Percentiles rank a stretch among this genome's conserved stretches.
Conservation (phyloP, 37 sponge, comb jelly and placozoan species). For the Spongia lamella region DNA sequence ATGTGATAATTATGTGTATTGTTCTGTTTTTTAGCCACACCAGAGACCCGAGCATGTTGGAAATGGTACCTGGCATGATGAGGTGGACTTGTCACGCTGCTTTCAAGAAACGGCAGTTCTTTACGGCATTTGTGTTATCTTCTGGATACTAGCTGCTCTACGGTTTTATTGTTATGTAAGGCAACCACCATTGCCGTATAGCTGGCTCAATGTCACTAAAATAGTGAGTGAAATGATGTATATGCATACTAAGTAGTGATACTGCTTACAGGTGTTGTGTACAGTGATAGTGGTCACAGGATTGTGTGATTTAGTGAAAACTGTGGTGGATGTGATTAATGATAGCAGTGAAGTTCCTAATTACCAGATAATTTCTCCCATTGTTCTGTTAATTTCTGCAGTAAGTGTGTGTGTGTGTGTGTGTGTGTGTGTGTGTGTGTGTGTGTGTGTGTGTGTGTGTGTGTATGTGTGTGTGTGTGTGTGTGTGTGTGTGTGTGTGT, state of each 20-base stretch:
- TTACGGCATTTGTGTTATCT: conserved; percentile 36
- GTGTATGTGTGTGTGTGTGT: too few species aligned
- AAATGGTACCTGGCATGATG: conserved; percentile 16
- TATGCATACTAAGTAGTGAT: too few species aligned
- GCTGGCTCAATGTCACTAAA: too few species aligned
- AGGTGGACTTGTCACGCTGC: conserved; percentile 66
- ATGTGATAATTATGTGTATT: too few species aligned
- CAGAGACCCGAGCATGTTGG: too few species aligned
- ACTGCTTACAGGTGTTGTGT: conserved; percentile 20
- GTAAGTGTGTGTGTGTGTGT: conserved; percentile 8
- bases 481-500: too few species aligned
- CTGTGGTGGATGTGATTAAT: conserved; percentile 11
- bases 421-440: too few species aligned
- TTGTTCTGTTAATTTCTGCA: conserved; percentile 30
- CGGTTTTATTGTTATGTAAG: too few species aligned
- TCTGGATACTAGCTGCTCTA: conserved; percentile 42
- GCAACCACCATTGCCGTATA: too few species aligned
- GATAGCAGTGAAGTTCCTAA: conserved; percentile 4
- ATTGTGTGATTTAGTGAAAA: conserved; percentile 40
- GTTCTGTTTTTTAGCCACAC: too few species aligned
- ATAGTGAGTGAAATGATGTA: too few species aligned
- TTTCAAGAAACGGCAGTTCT: conserved; percentile 75
- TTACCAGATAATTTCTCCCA: conserved; percentile 34
- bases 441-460: too few species aligned
- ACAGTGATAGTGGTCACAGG: conserved; percentile 22